Evolutionary conservation across 2,888 invertebrate species (phyloP), one percentile per base, ranked within the genome.

Genomic region (Endotricha flammealis): DNA sequence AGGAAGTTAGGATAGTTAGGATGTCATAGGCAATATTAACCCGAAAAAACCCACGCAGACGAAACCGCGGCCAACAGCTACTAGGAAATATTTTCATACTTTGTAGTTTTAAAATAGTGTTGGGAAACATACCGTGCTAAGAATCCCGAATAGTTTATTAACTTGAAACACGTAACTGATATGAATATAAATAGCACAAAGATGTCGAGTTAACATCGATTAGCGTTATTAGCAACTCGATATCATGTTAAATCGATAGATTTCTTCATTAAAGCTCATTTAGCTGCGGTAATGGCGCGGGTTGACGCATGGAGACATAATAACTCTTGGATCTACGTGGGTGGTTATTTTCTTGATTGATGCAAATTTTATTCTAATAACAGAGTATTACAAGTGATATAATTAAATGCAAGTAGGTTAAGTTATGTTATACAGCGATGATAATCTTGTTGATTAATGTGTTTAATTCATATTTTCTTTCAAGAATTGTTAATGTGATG

Each of bases 201-300:
- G 39, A 41, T 50, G 50, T 44, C 38, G 39, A 45, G 44, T 57
- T 54, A 53, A 46, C 50, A 48, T 44, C 57, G 46, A 53, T 54
- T 54, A 57, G 45, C 43, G 42, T 54, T 52, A 54, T 57, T 52
- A 56, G 46, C 41, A 44, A 41, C 38, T 36, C 33, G 51, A 53
- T 50, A 53, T 36, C 46, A 30, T 37, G 38, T 45, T 34, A 39
- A 40, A 49, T 45, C 42, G 48, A 57, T 54, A 30, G 35, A 46
- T 57, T 57, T 57, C 45, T 53, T 54, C 36, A 48, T 33, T 14
- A 32, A 10, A 9, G 7, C 23, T 30, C 12, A 22, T 27, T 25
- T 25, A 16, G 10, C 7, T 10, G 13, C 14, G 32, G 14, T 32
- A 25, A 32, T 6, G 11, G 16, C 12, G 12, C 12, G 17, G 8